Evolutionary conservation across 2,113 vertebrate species (phyloP), one percentile per base, ranked within the genome.

Genomic region (Podarcis cretensis): DNA sequence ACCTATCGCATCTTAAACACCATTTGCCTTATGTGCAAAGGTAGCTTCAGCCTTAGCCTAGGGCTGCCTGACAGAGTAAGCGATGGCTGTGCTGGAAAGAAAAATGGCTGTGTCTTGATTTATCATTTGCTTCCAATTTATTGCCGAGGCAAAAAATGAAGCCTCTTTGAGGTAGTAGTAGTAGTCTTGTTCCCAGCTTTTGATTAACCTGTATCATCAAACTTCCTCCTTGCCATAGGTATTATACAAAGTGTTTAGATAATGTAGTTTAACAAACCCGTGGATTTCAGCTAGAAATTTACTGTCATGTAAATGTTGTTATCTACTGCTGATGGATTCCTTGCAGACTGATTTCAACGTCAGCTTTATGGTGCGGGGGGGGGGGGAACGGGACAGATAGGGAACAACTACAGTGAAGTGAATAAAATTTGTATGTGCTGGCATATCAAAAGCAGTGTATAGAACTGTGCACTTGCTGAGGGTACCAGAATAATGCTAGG

Each of bases 1-100:
- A 93, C 90, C 92, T 90, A 94, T 84, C 87, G 91, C 91, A 94
- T 93, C 93, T 94, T 94, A 94, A 93, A 90, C 92, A 89, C 75
- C 69, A 87, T 94, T 93, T 86, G 91, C 86, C 83, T 89, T 18
- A 27, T 85, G 14, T 9, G 5, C 16, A 1, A 88, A 87, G 76
- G 87, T 3, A 54, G 63, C 88, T 57, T 13, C 48, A 78, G 85
- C 89, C 2, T 74, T 2, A 83, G 27, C 2, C 76, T 2, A 81
- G 18, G 32, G 20, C 79, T 91, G 48, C 48, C 48, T 54, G 94
- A 92, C 83, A 84, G 90, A 81, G 79, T 87, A 90, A 93, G 89
- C 81, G 77, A 92, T 32, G 82, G 92, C 85, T 92, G 63, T 79
- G 81, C 20, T 84, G 84, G 7, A 81, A 91, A 93, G 93, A 96